A percentile compares a stretch with the other conserved stretches of the same genome.
These are phyloP conservation scores for Boulengeromyrus knoepffleri DNA, from an alignment of 2,113 vertebrate species.

Conservation along the genomic window DNA sequence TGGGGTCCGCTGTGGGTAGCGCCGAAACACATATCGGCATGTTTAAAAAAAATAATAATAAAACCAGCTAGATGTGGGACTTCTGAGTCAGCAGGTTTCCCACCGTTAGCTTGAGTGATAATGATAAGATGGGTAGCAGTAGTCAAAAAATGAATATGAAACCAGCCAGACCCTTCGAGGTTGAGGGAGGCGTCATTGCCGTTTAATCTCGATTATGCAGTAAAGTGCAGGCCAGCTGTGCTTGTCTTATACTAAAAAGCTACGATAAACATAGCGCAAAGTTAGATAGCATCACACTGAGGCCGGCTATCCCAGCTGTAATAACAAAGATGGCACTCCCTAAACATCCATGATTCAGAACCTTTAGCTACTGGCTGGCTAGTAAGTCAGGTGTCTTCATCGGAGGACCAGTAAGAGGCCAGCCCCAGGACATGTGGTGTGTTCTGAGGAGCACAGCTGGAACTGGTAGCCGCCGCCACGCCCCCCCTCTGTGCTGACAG, in stretches of 20 bases:
- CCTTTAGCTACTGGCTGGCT: neutral
- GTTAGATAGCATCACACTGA: neutral
- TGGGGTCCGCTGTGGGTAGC: constrained; percentile 29
- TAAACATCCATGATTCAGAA: neutral
- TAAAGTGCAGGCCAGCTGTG: neutral
- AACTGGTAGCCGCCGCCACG: neutral
- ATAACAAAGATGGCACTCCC: neutral
- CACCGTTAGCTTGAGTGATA: neutral
- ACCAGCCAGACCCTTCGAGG: neutral
- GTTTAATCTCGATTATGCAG: neutral
- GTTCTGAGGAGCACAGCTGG: constrained; percentile 1
- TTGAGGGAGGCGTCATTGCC: neutral
- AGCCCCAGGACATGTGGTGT: constrained; percentile 51
- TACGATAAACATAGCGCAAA: neutral
- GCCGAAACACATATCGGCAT: neutral
- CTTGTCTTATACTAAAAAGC: neutral
- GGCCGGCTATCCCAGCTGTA: neutral
- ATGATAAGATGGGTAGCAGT: neutral
- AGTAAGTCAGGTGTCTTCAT: constrained; percentile 44
- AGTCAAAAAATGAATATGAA: neutral
- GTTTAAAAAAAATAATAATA: constrained; percentile 2
- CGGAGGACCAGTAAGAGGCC: constrained; percentile 61
- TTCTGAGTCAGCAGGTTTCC: constrained; percentile 34
- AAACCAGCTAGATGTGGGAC: constrained; percentile 12
- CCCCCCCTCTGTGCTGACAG: neutral